Base-by-base conservation (phyloP, 2,888 invertebrate genomes). In the Neuroscelio doddi region DNA sequence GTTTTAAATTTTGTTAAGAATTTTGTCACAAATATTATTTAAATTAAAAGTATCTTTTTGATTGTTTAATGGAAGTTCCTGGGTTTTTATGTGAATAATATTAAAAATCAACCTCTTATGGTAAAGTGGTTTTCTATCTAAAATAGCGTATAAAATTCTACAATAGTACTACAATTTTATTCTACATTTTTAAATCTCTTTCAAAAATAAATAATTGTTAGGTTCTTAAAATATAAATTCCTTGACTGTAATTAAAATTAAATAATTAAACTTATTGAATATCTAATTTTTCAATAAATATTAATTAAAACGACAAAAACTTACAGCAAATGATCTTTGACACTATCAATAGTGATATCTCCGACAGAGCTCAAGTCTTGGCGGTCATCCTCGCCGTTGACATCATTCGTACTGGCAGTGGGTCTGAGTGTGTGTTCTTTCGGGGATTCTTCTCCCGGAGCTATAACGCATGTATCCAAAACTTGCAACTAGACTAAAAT, bases 321-420 rank as follows among this genome's bases (percentile, higher is more conserved):
- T 81, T 78, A 84, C 84, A 84, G 83, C 61, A 93, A 88, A 87
- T 96, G 96, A 86, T 96, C 96, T 70, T 94, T 91, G 45, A 97
- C 95, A 24, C 96, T 96, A 87, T 97, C 97, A 69, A 96, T 93
- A 1, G 97, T 97, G 81, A 97, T 96, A 85, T 96, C 96, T 10
- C 92, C 95, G 63, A 90, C 88, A 32, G 90, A 90, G 76, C 89
- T 90, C 51, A 81, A 71, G 72, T 87, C 86, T 75, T 86, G 86
- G 66, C 85, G 85, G 70, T 87, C 87, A 24, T 85, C 85, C 7
- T 85, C 86, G 27, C 87, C 87, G 66, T 87, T 87, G 29, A 87
- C 84, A 30, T 82, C 83, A 39, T 67, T 80, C 41, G 77, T 73
- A 47, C 84, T 84, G 1, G 75, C 76, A 10, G 79, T 75, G 0